phyloP scores from a whole-genome alignment of 2,113 vertebrate genomes.

The Channa maculata region DNA sequence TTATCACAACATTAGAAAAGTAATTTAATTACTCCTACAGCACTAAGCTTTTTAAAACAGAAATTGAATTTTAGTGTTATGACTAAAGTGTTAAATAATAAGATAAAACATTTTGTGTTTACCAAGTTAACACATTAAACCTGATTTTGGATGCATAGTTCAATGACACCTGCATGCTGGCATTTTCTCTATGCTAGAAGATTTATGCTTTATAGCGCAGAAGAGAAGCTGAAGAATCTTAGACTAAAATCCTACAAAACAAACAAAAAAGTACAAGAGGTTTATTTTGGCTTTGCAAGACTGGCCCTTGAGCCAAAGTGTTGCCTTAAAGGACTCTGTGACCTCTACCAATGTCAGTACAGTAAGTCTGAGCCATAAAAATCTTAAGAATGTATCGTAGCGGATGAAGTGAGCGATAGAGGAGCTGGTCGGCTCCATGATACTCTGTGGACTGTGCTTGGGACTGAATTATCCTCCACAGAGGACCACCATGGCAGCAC shows the following conservation, averaged over 20 bases:
- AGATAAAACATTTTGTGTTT: no score
- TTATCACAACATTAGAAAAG: not conserved
- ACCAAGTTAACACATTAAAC: no score
- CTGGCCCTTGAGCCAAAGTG: not conserved
- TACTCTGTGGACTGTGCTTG: constrained; percentile 75
- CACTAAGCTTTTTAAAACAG: no score
- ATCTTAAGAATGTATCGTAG: not conserved
- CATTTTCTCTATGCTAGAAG: no score
- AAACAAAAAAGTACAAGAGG: not conserved
- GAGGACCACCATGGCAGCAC: constrained; percentile 88
- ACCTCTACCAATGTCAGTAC: not conserved
- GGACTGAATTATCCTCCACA: constrained; percentile 83
- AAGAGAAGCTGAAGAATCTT: no score
- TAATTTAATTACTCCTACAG: no score
- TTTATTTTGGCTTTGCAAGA: not conserved
- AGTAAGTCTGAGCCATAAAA: not conserved
- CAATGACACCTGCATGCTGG: no score
- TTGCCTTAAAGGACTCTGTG: constrained; percentile 2
- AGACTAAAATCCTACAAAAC: not conserved
- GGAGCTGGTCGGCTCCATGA: constrained; percentile 73
- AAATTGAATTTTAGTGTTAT: no score
- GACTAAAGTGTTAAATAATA: no score
- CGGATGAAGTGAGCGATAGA: constrained; percentile 74
- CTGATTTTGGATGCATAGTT: no score
- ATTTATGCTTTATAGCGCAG: no score